These are phyloP conservation scores for Ormyrus nitidulus DNA, from an alignment of 2,888 invertebrate genomes.

Conservation along the genomic window DNA sequence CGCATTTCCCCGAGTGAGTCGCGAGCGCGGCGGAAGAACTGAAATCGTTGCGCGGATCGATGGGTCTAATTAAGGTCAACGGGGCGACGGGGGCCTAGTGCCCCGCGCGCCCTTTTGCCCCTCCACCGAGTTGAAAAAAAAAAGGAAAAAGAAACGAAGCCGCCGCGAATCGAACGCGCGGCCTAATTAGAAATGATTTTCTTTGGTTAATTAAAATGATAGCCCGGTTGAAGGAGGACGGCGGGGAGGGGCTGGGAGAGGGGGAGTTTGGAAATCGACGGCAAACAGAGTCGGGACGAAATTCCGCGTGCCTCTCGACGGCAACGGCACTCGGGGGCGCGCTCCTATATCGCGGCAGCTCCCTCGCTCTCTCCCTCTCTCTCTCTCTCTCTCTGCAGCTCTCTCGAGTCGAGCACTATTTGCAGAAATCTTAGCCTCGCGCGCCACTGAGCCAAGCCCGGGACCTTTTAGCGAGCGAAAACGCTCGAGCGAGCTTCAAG, in stretches of 20 bases:
- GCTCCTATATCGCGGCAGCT: slow-evolving; percentile 5
- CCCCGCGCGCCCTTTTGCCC: not conserved
- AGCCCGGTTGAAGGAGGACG: not conserved
- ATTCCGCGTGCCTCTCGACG: not conserved
- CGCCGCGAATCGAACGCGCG: slow-evolving; percentile 18
- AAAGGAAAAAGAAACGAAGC: not conserved
- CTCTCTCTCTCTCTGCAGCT: slow-evolving; percentile 19
- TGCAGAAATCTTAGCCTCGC: slow-evolving; percentile 57
- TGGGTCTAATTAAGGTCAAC: slow-evolving; percentile 45
- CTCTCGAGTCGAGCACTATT: slow-evolving; percentile 58
- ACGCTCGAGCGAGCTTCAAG: slow-evolving; percentile 21
- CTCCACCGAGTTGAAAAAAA: too few species aligned
- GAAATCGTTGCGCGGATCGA: slow-evolving; percentile 16
- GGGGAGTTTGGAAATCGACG: slow-evolving; percentile 60
- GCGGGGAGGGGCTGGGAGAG: not conserved
- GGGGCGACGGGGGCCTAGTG: not conserved
- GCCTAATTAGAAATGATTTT: slow-evolving; percentile 47
- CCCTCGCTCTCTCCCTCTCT: not conserved
- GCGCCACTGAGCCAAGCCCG: not conserved
- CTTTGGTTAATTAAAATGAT: slow-evolving; percentile 36
- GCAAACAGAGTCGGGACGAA: slow-evolving; percentile 58
- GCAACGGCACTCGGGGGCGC: not conserved
- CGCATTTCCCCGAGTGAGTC: not conserved
- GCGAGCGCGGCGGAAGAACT: not conserved
- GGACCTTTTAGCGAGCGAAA: slow-evolving; percentile 38